Conservation (phyloP, 1,140 invertebrate genomes). For the Micrasema longulum region DNA sequence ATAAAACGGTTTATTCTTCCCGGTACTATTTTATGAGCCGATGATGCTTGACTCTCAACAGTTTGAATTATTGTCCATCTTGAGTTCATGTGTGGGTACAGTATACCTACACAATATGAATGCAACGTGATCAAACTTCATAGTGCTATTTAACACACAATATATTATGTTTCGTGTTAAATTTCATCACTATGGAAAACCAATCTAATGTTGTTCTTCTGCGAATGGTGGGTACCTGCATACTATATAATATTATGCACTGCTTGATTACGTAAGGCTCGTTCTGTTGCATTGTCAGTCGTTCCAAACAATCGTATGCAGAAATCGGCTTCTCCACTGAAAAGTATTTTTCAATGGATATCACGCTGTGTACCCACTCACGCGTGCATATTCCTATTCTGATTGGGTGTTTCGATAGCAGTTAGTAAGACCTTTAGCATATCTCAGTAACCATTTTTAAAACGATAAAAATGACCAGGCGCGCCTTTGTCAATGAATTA, state of each 20-base stretch:
- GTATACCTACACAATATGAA: too few relatives aligned
- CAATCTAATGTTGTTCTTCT: background rate
- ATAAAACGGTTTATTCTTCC: background rate
- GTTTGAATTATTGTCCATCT: too few relatives aligned
- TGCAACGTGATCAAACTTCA: too few relatives aligned
- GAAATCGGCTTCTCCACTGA: too few relatives aligned
- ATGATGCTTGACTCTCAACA: too few relatives aligned
- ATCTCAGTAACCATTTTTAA: constrained; percentile 18
- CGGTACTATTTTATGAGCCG: background rate
- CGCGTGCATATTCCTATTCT: constrained; percentile 17
- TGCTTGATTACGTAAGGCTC: constrained; percentile 3
- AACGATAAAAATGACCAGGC: constrained; percentile 33
- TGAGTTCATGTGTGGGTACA: too few relatives aligned
- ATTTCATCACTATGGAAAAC: constrained; percentile 20
- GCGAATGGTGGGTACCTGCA: background rate
- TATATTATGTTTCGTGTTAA: background rate
- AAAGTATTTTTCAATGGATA: constrained; percentile 2
- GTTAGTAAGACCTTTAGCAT: background rate
- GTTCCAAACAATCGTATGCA: background rate
- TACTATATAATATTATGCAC: background rate
- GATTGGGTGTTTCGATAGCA: background rate
- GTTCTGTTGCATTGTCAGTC: constrained; percentile 11
- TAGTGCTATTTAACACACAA: constrained; percentile 6
- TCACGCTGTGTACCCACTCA: background rate
- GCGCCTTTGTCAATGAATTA: constrained; percentile 50